A percentile compares a stretch with the other conserved stretches of the same genome.
These are phyloP conservation scores for Otis tarda DNA, from an alignment of 2,113 vertebrate species.

Conservation along the genomic window DNA sequence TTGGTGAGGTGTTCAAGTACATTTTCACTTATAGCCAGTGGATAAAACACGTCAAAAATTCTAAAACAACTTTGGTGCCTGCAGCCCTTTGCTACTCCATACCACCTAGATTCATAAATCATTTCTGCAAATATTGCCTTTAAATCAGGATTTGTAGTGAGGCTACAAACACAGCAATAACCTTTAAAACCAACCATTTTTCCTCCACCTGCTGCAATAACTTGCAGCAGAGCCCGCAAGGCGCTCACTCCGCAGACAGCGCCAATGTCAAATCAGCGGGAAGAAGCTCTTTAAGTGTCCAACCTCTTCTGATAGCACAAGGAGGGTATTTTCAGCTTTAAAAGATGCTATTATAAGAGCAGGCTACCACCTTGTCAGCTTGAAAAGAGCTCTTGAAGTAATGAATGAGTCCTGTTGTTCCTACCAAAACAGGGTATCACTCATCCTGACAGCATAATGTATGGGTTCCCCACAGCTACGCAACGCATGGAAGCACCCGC, in stretches of 20 bases:
- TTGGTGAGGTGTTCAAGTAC: neutral
- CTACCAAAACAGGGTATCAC: constrained; percentile 50
- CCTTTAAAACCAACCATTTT: neutral
- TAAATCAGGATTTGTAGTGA: neutral
- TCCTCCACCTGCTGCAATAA: accelerated
- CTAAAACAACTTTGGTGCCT: neutral
- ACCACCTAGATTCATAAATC: neutral
- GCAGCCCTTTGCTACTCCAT: neutral
- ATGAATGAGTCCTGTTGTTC: constrained; percentile 45
- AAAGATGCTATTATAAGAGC: neutral
- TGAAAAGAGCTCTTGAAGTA: constrained; percentile 33
- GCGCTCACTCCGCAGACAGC: accelerated
- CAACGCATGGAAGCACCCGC: neutral
- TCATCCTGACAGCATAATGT: constrained; percentile 52
- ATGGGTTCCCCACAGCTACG: constrained; percentile 2
- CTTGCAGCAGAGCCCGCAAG: neutral
- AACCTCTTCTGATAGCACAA: neutral
- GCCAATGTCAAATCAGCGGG: neutral
- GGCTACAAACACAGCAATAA: neutral
- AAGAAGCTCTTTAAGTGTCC: neutral
- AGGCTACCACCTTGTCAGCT: constrained; percentile 1
- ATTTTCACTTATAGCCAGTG: neutral
- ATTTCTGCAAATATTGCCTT: neutral
- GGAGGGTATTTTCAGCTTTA: neutral
- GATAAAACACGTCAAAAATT: neutral